These are phyloP conservation scores for Archips xylosteana DNA, from an alignment of 2,888 invertebrate genomes.

Conservation along the genomic window DNA sequence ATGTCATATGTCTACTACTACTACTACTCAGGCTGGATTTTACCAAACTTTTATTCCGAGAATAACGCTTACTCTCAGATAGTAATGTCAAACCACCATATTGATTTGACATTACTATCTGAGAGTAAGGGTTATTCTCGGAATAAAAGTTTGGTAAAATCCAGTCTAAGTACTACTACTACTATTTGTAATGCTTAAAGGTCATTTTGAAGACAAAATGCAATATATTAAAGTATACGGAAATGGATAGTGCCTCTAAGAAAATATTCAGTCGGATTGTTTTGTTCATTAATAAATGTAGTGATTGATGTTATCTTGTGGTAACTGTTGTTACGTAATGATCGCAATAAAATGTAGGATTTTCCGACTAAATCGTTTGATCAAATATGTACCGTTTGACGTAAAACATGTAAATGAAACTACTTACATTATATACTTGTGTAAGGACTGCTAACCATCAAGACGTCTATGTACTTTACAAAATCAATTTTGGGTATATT, in stretches of 20 bases:
- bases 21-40: no score
- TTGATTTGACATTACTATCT: no score
- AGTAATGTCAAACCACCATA: no score
- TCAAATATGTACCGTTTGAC: constrained; percentile 32
- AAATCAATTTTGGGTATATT: constrained; percentile 12
- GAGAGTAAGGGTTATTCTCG: no score
- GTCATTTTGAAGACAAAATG: not conserved
- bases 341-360: constrained; percentile 14
- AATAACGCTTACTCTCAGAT: no score
- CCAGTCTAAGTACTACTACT: no score
- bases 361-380: constrained; percentile 29
- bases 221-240: no score
- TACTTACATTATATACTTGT: constrained; percentile 22
- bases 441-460: constrained; percentile 29
- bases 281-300: not conserved
- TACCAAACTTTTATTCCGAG: no score
- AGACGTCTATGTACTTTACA: constrained; percentile 16
- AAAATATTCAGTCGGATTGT: not conserved
- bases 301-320: constrained; percentile 15
- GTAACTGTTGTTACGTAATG: constrained; percentile 8
- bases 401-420: constrained; percentile 24
- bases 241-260: not conserved
- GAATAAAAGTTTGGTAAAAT: no score
- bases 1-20: no score
- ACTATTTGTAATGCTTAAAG: no score